Base-by-base conservation (phyloP, 2,797 vertebrate genomes). In the Zalophus californianus region DNA sequence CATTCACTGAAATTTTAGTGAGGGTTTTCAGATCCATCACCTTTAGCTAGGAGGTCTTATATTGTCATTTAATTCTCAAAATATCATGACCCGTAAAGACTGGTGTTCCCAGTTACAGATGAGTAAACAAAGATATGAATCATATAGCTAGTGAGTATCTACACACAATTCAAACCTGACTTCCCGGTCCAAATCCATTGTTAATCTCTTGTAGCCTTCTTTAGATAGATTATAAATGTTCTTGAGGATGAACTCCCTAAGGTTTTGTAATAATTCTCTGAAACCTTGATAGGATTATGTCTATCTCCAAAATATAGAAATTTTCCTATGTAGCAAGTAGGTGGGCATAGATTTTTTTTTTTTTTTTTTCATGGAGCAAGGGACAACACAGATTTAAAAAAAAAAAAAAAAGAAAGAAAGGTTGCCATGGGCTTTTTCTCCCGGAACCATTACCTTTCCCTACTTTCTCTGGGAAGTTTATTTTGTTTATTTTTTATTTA, bases 11-110 rank as follows among this genome's bases (percentile, higher is more conserved):
- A 58, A 8, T 88, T 48, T 96, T 82, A 86, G 12, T 79, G 50
- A 80, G 38, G 15, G 48, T 86, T 92, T 89, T 82, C 73, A 95
- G 27, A 94, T 32, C 5, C 14, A 97, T 52, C 8, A 7, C 41
- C 73, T 88, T 88, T 83, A 82, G 35, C 4, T 64, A 32, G 66
- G 75, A 86, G 27, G 7, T 5, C 25, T 77, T 23, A 52, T 21
- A 78, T 70, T 86, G 44, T 64, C 18, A 86, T 50, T 90, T 95
- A 82, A 64, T 44, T 92, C 94, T 84, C 10, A 95, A 88, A 78
- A 86, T 85, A 41, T 56, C 21, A 44, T 48, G 38, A 41, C 13
- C 79, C 78, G n/a, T 83, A 66, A 91, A 60, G 13, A 64, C 25
- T 44, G 14, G 27, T 70, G 32, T 68, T 84, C 16, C 4, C 15